Conservation (phyloP, 2,888 invertebrate species). For the Pteria penguin region DNA sequence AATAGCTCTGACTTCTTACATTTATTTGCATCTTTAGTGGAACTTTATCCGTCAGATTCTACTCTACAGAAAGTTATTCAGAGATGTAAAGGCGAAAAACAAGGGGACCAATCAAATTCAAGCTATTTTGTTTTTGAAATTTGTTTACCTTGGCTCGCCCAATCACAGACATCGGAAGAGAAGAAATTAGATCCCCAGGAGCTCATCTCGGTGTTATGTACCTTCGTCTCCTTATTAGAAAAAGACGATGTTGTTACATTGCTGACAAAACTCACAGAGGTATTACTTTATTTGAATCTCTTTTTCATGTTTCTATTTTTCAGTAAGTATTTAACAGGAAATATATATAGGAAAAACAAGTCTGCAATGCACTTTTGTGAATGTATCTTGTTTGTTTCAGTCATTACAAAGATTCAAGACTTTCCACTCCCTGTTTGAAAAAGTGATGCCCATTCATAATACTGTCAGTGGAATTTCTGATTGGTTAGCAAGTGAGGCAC, state of each 20-base stretch:
- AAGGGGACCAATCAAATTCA: slow-evolving; percentile 46
- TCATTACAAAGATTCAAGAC: slow-evolving; percentile 46
- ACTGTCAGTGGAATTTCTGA: slow-evolving; percentile 34
- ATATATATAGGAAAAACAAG: no score
- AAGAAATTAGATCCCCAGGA: slow-evolving; percentile 49
- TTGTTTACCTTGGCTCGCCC: slow-evolving; percentile 63
- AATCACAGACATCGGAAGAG: slow-evolving; percentile 28
- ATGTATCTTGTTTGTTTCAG: no score
- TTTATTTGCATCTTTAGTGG: slow-evolving; percentile 57
- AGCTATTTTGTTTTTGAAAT: slow-evolving; percentile 63
- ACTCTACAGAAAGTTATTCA: slow-evolving; percentile 53
- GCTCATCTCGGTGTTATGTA: slow-evolving; percentile 55
- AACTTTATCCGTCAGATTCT: slow-evolving; percentile 52
- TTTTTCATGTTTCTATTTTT: not conserved
- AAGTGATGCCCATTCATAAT: slow-evolving; percentile 42
- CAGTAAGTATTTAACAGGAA: not conserved
- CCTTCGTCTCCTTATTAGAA: slow-evolving; percentile 56
- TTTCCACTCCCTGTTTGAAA: slow-evolving; percentile 53
- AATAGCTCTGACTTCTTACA: slow-evolving; percentile 48
- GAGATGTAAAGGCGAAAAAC: slow-evolving; percentile 53
- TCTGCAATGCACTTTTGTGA: no score
- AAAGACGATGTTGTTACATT: slow-evolving; percentile 39
- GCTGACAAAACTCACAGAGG: slow-evolving; percentile 57
- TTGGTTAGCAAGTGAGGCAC: slow-evolving; percentile 62
- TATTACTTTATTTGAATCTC: slow-evolving; percentile 22